Base-by-base conservation (phyloP, 2,113 vertebrate species). In the Cephalopholis sonnerati region DNA sequence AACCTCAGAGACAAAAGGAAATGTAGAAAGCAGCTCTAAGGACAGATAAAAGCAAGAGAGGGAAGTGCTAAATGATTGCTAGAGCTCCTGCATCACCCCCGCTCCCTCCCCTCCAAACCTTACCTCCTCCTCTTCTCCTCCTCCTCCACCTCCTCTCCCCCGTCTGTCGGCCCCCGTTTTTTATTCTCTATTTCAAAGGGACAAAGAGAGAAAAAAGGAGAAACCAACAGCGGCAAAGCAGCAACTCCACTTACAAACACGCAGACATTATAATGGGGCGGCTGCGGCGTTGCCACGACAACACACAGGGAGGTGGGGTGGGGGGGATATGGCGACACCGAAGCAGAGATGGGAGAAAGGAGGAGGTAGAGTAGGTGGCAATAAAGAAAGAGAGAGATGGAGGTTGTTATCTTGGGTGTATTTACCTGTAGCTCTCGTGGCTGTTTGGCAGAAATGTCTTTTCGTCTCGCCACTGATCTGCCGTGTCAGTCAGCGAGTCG, bases 261-360 rank as follows among this genome's bases (percentile, higher is more conserved):
- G 79, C 81, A 76, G 82, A 83, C 93, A 88, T 93, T 90, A 91
- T 93, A 92, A 95, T 94, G 91, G 91, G 88, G 84, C 22, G 87
- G 86, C 89, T 77, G 76, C 92, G 17, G 87, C 74, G 93, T 95
- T 95, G 93, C 93, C 93, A 94, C 87, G 94, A 95, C 94, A 93
- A 95, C 94, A 87, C 90, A 68, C 86, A 82, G 85, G 86, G 82
- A 74, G 74, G 77, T 68, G 66, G 2, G 79, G 41, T 22, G 46
- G 22, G 29, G 82, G 83, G 62, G 61, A 20, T 54, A 77, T 20
- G 57, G 83, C 29, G 81, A 89, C 88, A 91, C 53, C 1, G 65
- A 77, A 64, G 74, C 54, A 86, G 83, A 70, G 78, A 77, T 11
- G 68, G 77, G 55, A 81, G 75, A 76, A 76, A 77, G 62, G 88